A percentile compares a stretch with the other conserved stretches of the same genome.
phyloP scores from a whole-genome alignment of 1,140 invertebrate genomes.

The Schlechtendalia chinensis region DNA sequence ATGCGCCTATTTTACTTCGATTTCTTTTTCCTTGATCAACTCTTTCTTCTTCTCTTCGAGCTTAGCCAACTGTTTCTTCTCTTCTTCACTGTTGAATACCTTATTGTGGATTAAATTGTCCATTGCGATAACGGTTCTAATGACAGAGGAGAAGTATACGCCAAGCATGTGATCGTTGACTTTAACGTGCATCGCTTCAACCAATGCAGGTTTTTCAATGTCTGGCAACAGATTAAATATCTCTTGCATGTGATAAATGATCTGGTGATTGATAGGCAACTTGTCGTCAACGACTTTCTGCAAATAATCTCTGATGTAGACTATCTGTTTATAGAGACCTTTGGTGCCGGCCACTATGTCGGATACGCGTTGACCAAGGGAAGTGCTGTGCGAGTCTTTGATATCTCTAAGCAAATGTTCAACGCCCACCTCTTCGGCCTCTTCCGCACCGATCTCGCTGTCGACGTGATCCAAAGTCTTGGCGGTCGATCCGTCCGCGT shows the following conservation, averaged over 20 bases:
- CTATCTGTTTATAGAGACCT: constrained; percentile 90
- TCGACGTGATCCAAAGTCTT: constrained; percentile 99
- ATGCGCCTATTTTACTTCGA: constrained; percentile 52
- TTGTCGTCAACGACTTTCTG: constrained; percentile 81
- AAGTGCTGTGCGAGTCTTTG: constrained; percentile 99
- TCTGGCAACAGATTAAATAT: constrained; percentile 98
- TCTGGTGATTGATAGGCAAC: constrained; percentile 97
- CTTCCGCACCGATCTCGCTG: constrained; percentile 99
- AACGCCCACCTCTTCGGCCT: constrained; percentile 99
- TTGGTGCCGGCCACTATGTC: constrained; percentile 95
- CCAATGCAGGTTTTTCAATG: constrained; percentile 87
- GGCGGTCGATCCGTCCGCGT: constrained; percentile 94
- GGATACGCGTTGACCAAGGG: constrained; percentile 94
- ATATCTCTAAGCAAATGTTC: constrained; percentile 98
- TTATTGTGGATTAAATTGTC: constrained; percentile 99
- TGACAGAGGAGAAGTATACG: constrained; percentile 94
- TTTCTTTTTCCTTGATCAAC: constrained; percentile 56
- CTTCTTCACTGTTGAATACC: constrained; percentile 90
- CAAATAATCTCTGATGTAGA: constrained; percentile 90
- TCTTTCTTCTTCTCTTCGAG: constrained; percentile 60
- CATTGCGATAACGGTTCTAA: constrained; percentile 93
- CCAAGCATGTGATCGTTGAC: constrained; percentile 99
- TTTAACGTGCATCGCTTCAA: constrained; percentile 95
- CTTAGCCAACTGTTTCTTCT: constrained; percentile 74
- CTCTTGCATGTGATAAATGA: constrained; percentile 97